Evolutionary conservation across 2,113 vertebrate genomes (phyloP).

Genomic region (Calyptomena viridis): DNA sequence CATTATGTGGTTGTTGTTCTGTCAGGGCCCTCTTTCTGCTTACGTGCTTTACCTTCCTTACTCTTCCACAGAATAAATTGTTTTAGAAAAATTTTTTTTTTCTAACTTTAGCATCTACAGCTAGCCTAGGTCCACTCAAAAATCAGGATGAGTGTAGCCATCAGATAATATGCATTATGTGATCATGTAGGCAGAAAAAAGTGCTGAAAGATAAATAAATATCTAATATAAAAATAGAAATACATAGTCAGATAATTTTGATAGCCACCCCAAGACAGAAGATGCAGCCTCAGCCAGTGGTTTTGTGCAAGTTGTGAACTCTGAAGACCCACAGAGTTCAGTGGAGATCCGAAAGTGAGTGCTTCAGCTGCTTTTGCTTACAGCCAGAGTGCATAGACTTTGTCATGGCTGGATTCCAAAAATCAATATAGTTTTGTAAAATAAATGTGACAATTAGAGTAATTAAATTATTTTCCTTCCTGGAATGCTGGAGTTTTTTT

Average conservation of each 20-base stretch:
- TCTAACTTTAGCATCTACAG: neutral
- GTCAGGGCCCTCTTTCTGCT: neutral
- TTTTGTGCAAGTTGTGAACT: neutral
- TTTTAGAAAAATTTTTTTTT: neutral
- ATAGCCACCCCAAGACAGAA: neutral
- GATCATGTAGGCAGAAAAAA: neutral
- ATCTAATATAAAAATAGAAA: neutral
- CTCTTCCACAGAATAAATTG: neutral
- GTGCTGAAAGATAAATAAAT: neutral
- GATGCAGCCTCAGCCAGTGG: neutral
- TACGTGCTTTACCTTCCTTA: neutral
- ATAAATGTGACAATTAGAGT: conserved; percentile 23
- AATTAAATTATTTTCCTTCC: conserved; percentile 34
- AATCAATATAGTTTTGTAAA: conserved; percentile 30
- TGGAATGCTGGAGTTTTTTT: conserved; percentile 10
- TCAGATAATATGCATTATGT: neutral
- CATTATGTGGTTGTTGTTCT: neutral
- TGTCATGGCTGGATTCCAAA: conserved; percentile 24
- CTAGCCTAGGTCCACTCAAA: neutral
- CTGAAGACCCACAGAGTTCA: neutral
- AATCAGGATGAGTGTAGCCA: neutral
- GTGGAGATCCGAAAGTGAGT: neutral
- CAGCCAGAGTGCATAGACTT: neutral
- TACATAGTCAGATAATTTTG: neutral
- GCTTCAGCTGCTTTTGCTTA: neutral